Base-by-base conservation (phyloP, 2,113 vertebrate genomes). In the Erpornis zantholeuca region DNA sequence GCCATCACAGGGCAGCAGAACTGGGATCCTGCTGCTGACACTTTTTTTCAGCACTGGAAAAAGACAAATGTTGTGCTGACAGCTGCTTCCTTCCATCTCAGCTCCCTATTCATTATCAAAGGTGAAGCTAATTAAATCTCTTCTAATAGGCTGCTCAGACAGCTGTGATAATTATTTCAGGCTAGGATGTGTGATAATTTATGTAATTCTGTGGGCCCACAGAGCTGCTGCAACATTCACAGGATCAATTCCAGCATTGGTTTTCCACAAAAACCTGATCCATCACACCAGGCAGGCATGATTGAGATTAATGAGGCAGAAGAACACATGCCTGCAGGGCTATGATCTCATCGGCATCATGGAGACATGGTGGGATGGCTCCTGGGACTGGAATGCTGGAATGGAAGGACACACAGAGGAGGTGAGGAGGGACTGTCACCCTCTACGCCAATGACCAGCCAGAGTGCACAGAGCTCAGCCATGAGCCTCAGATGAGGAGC, bases 61-160 rank as follows among this genome's bases (percentile, higher is more conserved):
- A 91, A 87, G 73, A 82, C 52, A 87, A 78, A 85, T 68, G 44
- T 69, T 70, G 63, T 28, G 53, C 73, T 90, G 66, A 92, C 92
- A 88, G 86, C 86, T 92, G 75, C 57, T 76, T 92, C 66, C 70
- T 96, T 93, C 86, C 76, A 71, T 29, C 49, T 93, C 79, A 88
- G 86, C 61, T 90, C 70, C 61, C 75, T 86, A 44, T 60, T 93
- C 79, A 82, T 96, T 96, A 93, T 79, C 82, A 90, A 85, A 94
- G 86, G 91, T 93, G 91, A 88, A 88, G 31, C 44, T 94, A 94
- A 95, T 95, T 92, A 92, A 82, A 82, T 94, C 56, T 88, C 70
- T 60, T 53, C 79, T 88, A 75, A 88, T 90, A 88, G 57, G 86
- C 79, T 92, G 75, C 57, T 94, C 79, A 92, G 85, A 75, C 82